Conservation (phyloP, 2,888 invertebrate genomes). For the Toxonevra muliebris region DNA sequence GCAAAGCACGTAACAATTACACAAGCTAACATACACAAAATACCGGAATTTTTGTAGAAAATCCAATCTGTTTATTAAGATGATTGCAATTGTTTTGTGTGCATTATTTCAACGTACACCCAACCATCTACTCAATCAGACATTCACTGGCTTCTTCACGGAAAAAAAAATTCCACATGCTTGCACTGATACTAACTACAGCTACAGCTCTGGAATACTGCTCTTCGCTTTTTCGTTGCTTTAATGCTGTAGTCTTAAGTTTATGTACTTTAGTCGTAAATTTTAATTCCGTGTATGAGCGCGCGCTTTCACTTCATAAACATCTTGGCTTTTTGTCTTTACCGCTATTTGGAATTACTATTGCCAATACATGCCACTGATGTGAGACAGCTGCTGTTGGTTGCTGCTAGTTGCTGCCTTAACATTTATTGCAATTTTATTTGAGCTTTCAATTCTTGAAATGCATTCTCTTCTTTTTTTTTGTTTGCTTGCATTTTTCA, state of each 20-base stretch:
- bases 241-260: too few relatives aligned
- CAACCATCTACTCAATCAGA: background rate
- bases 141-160: background rate
- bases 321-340: too few relatives aligned
- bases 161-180: background rate
- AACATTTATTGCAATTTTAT: constrained; percentile 12
- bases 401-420: background rate
- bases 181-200: background rate
- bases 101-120: background rate
- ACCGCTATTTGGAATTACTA: too few relatives aligned
- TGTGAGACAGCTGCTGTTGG: background rate
- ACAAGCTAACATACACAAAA: too few relatives aligned
- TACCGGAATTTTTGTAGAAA: background rate
- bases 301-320: too few relatives aligned
- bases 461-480: constrained; percentile 5
- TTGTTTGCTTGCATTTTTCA: background rate
- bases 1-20: too few relatives aligned
- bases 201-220: background rate
- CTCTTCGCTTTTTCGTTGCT: background rate
- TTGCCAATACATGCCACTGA: background rate
- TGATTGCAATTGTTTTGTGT: constrained; percentile 6
- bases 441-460: constrained; percentile 25
- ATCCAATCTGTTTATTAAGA: constrained; percentile 13
- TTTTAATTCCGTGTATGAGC: too few relatives aligned
- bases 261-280: too few relatives aligned